phyloP scores from a whole-genome alignment of 2,113 vertebrate genomes.

The Zootoca vivipara region DNA sequence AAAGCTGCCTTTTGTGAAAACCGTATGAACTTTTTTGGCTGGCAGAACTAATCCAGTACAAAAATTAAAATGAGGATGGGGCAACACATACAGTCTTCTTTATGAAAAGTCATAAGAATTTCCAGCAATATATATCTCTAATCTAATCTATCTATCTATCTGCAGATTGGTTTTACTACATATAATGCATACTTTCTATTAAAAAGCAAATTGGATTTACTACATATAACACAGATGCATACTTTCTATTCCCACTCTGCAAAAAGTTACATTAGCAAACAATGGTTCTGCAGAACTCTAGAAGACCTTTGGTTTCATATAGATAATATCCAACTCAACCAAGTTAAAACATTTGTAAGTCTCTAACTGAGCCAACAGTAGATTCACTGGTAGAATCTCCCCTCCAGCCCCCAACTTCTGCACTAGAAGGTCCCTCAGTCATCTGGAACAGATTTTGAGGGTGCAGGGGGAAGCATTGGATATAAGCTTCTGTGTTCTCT shows the following conservation, averaged over 20 bases:
- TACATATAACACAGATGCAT: neutral
- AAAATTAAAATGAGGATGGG: neutral
- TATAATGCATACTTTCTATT: neutral
- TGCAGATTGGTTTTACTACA: neutral
- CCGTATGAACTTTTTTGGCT: neutral
- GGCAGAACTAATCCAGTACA: neutral
- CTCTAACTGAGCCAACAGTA: no score
- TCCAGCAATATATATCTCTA: no score
- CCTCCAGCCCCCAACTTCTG: no score
- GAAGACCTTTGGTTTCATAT: neutral
- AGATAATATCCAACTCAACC: neutral
- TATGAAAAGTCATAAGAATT: neutral
- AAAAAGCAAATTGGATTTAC: neutral
- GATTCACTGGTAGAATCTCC: no score
- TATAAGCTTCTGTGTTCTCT: neutral
- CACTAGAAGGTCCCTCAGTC: no score
- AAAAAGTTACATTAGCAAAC: no score
- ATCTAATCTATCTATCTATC: no score
- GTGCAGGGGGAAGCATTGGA: slow-evolving; percentile 23
- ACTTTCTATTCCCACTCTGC: no score
- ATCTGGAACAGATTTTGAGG: neutral
- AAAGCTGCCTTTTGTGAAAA: neutral
- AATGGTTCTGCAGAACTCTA: neutral
- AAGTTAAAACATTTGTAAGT: slow-evolving; percentile 7
- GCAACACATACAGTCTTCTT: neutral